Base-by-base conservation (phyloP, 2,113 vertebrate genomes). In the Maccullochella peelii region DNA sequence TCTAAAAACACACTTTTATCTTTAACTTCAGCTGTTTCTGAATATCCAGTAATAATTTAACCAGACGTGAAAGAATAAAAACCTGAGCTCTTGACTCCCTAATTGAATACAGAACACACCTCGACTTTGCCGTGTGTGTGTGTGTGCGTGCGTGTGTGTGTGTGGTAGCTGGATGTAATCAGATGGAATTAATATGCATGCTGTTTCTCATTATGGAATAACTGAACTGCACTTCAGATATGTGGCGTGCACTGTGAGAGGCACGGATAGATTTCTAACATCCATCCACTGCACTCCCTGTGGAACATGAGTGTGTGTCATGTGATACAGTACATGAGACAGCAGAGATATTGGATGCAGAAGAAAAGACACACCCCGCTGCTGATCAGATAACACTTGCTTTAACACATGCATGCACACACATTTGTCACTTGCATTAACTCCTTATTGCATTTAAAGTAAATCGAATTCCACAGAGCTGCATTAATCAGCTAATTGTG, bases 171-270 rank as follows among this genome's bases (percentile, higher is more conserved):
- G 92, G 87, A 85, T 93, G 91, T 93, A 95, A 95, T 95, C 94
- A 94, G 92, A 92, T 91, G 90, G 87, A 93, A 94, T 95, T 94
- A 95, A 94, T 91, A 93, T 93, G 90, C 94, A 93, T 91, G 89
- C 94, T 94, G 93, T 91, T 95, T 94, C 93, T 93, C 94, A 95
- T 95, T 95, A 94, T 88, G 80, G 86, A 93, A 92, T 92, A 92
- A 92, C 88, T 86, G 79, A 92, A 88, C 90, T 93, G 89, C 92
- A 86, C 92, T 93, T 92, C 88, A 88, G 88, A 91, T 76, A 89
- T 91, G 82, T 73, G 87, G 82, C 50, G 73, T 87, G 83, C 82
- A 59, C 80, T 3, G 76, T 20, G 83, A 87, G 88, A 87, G 65
- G 68, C 87, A 59, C 66, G 9, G 86, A 82, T 77, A 23, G 75